phyloP scores from a whole-genome alignment of 1,140 invertebrate species.

The Drosophila ohnishii region DNA sequence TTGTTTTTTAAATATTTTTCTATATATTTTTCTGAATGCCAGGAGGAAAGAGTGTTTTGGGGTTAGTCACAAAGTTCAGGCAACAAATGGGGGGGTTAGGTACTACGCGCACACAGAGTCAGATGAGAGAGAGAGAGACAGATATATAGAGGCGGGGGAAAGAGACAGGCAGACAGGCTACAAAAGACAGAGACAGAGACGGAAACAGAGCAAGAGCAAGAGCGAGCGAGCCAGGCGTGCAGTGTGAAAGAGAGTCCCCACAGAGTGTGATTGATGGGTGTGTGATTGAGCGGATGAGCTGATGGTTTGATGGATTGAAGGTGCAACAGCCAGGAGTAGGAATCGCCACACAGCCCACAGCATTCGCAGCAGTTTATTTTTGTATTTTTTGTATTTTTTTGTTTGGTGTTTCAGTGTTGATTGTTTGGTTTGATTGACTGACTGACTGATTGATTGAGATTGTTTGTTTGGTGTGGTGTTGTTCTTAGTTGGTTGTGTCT shows the following conservation, averaged over 20 bases:
- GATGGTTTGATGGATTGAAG: conserved; percentile 55
- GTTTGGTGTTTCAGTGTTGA: conserved; percentile 42
- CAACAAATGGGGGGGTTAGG: conserved; percentile 20
- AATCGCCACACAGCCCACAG: conserved; percentile 52
- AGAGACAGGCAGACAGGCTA: conserved; percentile 21
- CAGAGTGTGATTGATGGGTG: conserved; percentile 20
- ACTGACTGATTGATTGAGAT: conserved; percentile 35
- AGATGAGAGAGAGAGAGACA: conserved; percentile 16
- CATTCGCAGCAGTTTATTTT: conserved; percentile 38
- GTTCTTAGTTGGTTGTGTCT: conserved; percentile 24
- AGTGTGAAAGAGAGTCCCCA: conserved; percentile 42
- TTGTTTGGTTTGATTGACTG: conserved; percentile 32
- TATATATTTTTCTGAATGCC: background rate
- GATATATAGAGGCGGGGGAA: conserved; percentile 10
- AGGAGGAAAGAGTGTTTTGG: conserved; percentile 34
- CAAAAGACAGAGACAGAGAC: conserved; percentile 25
- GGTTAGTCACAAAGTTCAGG: conserved; percentile 44
- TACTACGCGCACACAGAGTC: conserved; percentile 23
- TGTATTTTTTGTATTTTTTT: background rate
- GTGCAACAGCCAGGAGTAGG: conserved; percentile 65
- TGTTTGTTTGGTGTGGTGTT: conserved; percentile 42
- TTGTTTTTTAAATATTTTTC: no score
- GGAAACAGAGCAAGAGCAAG: background rate
- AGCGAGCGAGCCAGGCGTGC: conserved; percentile 26
- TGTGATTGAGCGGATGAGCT: conserved; percentile 10